phyloP scores from a whole-genome alignment of 2,888 invertebrate species.

The Drosophila mercatorum region DNA sequence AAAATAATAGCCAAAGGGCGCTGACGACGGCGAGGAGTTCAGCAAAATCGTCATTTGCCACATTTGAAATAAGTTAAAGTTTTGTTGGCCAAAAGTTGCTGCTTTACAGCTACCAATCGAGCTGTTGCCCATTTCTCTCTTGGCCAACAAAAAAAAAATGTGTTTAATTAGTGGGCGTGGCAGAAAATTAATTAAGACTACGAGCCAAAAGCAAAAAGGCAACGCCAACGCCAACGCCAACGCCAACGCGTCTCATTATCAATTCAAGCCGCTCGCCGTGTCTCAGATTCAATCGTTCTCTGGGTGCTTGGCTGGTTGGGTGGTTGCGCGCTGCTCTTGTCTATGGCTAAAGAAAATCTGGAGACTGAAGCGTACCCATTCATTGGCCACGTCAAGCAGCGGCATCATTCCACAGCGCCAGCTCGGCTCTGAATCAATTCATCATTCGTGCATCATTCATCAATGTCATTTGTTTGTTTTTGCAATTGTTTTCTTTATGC shows the following conservation, averaged over 20 bases:
- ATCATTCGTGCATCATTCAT: constrained; percentile 76
- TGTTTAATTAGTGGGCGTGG: constrained; percentile 77
- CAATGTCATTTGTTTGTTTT: constrained; percentile 73
- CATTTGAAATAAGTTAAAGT: constrained; percentile 79
- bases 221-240: constrained; percentile 15
- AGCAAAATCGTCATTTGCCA: constrained; percentile 59
- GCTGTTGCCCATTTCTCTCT: constrained; percentile 50
- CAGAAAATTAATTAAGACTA: constrained; percentile 71
- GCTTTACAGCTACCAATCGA: constrained; percentile 35
- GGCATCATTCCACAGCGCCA: constrained; percentile 40
- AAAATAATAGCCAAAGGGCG: constrained; percentile 16
- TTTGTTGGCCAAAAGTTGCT: constrained; percentile 45
- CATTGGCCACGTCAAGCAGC: constrained; percentile 53
- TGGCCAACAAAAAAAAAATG: constrained; percentile 40
- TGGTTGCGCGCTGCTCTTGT: not conserved
- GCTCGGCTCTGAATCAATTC: constrained; percentile 55
- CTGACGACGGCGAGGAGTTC: not conserved
- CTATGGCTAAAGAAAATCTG: constrained; percentile 11
- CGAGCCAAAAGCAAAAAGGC: constrained; percentile 36
- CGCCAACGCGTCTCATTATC: constrained; percentile 62
- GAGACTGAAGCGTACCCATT: constrained; percentile 59
- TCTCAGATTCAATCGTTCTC: constrained; percentile 19
- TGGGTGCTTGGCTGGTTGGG: not conserved
- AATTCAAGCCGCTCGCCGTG: constrained; percentile 65
- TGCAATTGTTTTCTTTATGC: constrained; percentile 37